phyloP scores from a whole-genome alignment of 2,888 invertebrate genomes.

The Siphlonurus alternatus region DNA sequence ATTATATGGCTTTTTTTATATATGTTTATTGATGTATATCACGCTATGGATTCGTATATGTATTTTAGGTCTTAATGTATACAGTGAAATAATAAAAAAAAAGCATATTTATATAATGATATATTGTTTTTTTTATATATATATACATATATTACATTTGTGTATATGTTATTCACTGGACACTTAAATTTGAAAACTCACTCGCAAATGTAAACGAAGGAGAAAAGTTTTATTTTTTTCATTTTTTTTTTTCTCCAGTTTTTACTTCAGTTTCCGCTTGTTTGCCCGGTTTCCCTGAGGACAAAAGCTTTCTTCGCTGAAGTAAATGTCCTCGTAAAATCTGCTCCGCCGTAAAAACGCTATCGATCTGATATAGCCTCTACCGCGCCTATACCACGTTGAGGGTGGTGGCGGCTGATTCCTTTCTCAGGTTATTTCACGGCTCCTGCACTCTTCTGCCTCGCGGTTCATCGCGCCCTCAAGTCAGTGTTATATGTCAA shows the following conservation, averaged over 20 bases:
- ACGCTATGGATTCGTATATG: too few relatives aligned
- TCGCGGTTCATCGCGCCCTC: not conserved
- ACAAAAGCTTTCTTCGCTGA: not conserved
- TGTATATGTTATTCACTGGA: too few relatives aligned
- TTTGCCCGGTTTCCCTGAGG: slow-evolving; percentile 1
- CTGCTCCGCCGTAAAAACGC: not conserved
- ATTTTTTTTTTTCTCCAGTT: not conserved
- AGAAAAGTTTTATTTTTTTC: not conserved
- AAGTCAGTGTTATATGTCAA: too few relatives aligned
- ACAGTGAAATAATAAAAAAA: too few relatives aligned
- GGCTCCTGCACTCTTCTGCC: not conserved
- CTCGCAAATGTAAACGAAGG: not conserved
- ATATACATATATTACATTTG: too few relatives aligned
- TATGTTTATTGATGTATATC: too few relatives aligned
- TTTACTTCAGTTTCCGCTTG: not conserved
- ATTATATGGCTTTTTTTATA: too few relatives aligned
- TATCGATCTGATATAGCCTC: not conserved
- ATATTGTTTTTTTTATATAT: too few relatives aligned
- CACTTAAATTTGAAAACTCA: not conserved
- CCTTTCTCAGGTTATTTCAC: slow-evolving; percentile 3
- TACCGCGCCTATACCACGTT: too few relatives aligned
- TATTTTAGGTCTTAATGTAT: too few relatives aligned
- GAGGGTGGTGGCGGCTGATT: too few relatives aligned
- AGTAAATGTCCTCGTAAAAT: not conserved
- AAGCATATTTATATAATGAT: too few relatives aligned